Evolutionary conservation across 2,797 vertebrate species (phyloP), one percentile per base, ranked within the genome.

Genomic region (Ciconia nigra): DNA sequence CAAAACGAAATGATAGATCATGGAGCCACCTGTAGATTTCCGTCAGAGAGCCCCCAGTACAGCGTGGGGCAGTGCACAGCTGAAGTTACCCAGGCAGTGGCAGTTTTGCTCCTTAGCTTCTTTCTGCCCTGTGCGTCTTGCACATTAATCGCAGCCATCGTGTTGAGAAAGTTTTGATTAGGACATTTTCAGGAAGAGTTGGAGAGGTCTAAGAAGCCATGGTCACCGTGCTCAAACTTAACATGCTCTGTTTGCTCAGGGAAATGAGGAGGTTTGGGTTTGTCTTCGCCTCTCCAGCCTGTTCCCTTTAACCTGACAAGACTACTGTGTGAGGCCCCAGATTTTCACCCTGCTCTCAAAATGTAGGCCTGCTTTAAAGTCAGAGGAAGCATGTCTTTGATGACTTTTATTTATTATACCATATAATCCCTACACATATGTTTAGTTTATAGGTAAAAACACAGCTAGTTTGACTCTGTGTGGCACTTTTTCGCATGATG

Each of bases 91-190:
- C 2, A 5, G 42, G 39, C 35, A 46, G 29, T 3, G 12, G 18
- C 21, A 42, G 8, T 85, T 86, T 84, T 90, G 25, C 2, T 6
- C 52, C 41, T 76, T 18, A 59, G 39, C 20, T 71, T 41, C 51
- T 41, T 76, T 83, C 76, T 82, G 39, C 20, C 31, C 55, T 3
- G 0, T 76, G 62, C n/a, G 61, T 37, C 35, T 69, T 66, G 29
- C 47, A 44, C 0, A 0, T 62, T 71, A 57, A 47, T 83, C 0
- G 2, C 11, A 83, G 41, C 15, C 9, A 5, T 37, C 14, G 2
- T 66, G 16, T 11, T 1, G 5, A 52, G 47, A 83, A 58, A 1
- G 15, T 73, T 94, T 72, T 80, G 71, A 71, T 74, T 18, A 67
- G 29, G 18, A 14, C 6, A 1, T 65, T 95, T 74, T 72, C 37